A percentile compares a stretch with the other conserved stretches of the same genome.
phyloP scores from a whole-genome alignment of 2,797 vertebrate species.

The Graptemys geographica region DNA sequence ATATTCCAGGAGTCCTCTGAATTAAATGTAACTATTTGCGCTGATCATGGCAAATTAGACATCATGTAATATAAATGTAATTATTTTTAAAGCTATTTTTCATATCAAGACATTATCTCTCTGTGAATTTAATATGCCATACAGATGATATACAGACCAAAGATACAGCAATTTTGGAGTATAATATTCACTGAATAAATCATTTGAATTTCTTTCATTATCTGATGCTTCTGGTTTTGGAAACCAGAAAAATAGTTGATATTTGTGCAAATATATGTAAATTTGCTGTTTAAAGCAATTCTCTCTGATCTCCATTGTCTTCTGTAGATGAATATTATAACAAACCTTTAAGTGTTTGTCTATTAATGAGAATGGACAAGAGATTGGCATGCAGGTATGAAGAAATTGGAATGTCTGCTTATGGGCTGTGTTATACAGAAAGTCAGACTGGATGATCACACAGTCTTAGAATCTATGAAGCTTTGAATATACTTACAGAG shows the following conservation, averaged over 20 bases:
- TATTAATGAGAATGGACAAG: background rate
- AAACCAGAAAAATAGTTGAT: background rate
- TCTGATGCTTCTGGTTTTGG: background rate
- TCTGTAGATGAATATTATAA: fast-evolving
- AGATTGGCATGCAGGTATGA: background rate
- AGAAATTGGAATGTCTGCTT: background rate
- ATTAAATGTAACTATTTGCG: constrained; percentile 55
- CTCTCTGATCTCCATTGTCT: background rate
- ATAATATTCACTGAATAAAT: constrained; percentile 6
- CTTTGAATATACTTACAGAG: background rate
- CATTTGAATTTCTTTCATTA: constrained; percentile 12
- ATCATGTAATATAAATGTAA: constrained; percentile 38
- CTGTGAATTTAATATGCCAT: constrained; percentile 31
- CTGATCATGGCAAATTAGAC: constrained; percentile 46
- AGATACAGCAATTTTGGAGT: background rate
- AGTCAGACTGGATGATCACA: background rate
- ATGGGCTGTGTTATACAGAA: background rate
- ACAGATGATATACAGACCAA: background rate
- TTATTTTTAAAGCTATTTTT: constrained; percentile 56
- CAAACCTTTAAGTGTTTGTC: background rate
- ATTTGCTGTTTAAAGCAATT: constrained; percentile 11
- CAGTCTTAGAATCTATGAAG: background rate
- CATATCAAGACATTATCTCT: constrained; percentile 20
- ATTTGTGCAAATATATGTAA: background rate
- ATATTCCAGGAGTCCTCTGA: background rate